These are phyloP conservation scores for Oophaga pumilio DNA, from an alignment of 2,113 vertebrate genomes.

Conservation along the genomic window DNA sequence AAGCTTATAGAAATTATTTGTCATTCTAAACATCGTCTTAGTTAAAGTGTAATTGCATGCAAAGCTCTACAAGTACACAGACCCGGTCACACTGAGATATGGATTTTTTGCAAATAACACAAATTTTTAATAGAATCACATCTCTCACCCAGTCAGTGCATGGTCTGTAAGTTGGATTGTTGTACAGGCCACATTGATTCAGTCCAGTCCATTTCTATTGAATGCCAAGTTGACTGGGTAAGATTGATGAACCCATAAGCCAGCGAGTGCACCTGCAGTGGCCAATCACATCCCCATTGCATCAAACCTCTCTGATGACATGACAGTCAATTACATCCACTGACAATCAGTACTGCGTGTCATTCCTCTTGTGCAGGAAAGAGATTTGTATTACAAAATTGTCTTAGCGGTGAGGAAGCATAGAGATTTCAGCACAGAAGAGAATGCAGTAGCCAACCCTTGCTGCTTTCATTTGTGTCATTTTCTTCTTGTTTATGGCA, in stretches of 20 bases:
- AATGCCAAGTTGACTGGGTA: constrained; percentile 48
- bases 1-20: background rate
- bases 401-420: constrained; percentile 24
- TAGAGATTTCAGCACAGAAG: constrained; percentile 1
- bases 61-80: background rate
- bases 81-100: background rate
- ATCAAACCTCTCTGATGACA: constrained; percentile 45
- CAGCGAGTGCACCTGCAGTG: constrained; percentile 48
- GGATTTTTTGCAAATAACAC: constrained; percentile 35
- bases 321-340: constrained; percentile 50
- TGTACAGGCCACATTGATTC: constrained; percentile 44
- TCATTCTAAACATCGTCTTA: background rate
- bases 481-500: background rate
- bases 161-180: constrained; percentile 36
- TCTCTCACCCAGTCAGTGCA: background rate
- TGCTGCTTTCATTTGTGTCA: background rate
- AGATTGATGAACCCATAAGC: constrained; percentile 52
- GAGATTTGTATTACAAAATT: constrained; percentile 46
- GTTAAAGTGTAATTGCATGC: background rate
- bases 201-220: constrained; percentile 50
- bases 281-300: constrained; percentile 48
- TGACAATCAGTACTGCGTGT: constrained; percentile 44
- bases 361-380: constrained; percentile 29
- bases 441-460: background rate
- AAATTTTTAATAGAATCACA: constrained; percentile 31